Conservation (phyloP, 2,888 invertebrate genomes). For the Acrocyrtus sp. region DNA sequence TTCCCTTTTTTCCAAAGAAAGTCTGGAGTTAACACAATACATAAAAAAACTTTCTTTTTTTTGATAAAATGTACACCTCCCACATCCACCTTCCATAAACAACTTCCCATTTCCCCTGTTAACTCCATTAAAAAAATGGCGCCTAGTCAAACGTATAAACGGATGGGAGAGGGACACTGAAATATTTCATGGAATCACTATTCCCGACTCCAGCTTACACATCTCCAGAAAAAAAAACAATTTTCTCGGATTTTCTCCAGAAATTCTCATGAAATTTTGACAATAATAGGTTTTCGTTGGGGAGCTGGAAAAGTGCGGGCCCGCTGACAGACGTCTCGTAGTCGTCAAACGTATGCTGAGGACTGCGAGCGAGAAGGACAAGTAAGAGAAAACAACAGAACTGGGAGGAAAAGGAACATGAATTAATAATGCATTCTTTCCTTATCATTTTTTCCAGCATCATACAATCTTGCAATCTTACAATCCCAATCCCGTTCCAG, state of each 20-base stretch:
- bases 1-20: neutral
- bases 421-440: constrained; percentile 48
- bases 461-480: no score
- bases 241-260: constrained; percentile 47
- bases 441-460: constrained; percentile 51
- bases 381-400: constrained; percentile 69
- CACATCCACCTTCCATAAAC: no score
- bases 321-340: constrained; percentile 74
- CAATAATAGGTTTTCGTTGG: constrained; percentile 62
- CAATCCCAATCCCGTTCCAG: no score
- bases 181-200: constrained; percentile 50
- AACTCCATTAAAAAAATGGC: no score
- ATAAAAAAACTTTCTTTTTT: neutral
- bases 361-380: constrained; percentile 82
- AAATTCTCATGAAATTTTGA: constrained; percentile 49
- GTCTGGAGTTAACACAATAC: no score
- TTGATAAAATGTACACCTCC: neutral
- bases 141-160: no score
- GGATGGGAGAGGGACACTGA: constrained; percentile 31
- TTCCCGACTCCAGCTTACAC: constrained; percentile 9
- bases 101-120: no score
- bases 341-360: constrained; percentile 88
- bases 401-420: constrained; percentile 26
- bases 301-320: constrained; percentile 57
- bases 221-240: constrained; percentile 41